Evolutionary conservation across 2,888 invertebrate species (phyloP).

Genomic region (Tinea trinotella): DNA sequence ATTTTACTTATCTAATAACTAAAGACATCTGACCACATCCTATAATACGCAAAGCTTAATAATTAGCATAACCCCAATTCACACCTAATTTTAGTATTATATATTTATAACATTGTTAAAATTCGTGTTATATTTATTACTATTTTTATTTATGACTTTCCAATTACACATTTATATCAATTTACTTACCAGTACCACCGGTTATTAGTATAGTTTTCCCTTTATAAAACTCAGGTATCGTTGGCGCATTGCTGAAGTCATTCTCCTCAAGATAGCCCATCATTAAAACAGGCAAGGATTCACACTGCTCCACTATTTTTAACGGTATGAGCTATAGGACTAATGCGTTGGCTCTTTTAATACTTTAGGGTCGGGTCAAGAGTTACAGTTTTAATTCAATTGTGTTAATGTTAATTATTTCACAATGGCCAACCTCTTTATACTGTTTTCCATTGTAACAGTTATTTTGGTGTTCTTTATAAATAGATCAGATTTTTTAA

Average conservation of each 20-base stretch:
- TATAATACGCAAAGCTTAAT: too few species aligned
- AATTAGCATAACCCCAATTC: too few species aligned
- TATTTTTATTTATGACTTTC: too few species aligned
- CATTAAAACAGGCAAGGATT: neutral
- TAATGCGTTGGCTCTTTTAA: neutral
- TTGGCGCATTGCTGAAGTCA: constrained; percentile 32
- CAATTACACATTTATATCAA: too few species aligned
- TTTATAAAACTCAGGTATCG: constrained; percentile 76
- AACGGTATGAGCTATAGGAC: neutral
- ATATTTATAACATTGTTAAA: too few species aligned
- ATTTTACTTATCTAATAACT: too few species aligned
- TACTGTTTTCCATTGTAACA: neutral
- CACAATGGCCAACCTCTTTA: neutral
- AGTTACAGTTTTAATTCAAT: constrained; percentile 1
- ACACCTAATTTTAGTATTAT: too few species aligned
- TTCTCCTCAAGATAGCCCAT: constrained; percentile 48
- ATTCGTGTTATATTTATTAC: too few species aligned
- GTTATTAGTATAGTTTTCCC: constrained; percentile 84
- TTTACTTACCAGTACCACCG: constrained; percentile 76
- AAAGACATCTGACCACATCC: too few species aligned
- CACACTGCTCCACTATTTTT: neutral
- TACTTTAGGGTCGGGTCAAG: neutral
- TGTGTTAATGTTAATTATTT: neutral
- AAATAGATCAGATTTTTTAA: neutral
- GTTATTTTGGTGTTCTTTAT: neutral